phyloP scores from a whole-genome alignment of 2,888 invertebrate species.

The Acleris holmiana region DNA sequence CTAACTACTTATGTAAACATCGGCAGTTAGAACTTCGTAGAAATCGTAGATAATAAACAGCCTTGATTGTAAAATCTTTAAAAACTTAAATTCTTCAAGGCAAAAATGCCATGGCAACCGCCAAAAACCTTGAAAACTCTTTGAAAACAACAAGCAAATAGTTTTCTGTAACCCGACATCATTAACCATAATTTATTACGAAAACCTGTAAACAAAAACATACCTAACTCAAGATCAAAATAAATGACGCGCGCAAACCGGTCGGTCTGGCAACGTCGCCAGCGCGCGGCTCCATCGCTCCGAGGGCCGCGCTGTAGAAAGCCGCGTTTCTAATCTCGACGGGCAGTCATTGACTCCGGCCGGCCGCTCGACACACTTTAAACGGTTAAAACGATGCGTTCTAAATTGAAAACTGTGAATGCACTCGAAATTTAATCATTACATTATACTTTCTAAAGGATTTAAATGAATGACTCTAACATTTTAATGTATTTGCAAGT shows the following conservation, averaged over 20 bases:
- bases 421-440: conserved; percentile 27
- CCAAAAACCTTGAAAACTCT: not conserved
- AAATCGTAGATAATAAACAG: too few relatives aligned
- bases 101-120: not conserved
- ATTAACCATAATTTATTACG: conserved; percentile 15
- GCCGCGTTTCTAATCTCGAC: conserved; percentile 81
- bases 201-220: conserved; percentile 34
- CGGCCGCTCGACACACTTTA: conserved; percentile 48
- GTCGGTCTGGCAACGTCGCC: conserved; percentile 68
- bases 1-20: too few relatives aligned
- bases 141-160: not conserved
- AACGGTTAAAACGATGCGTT: conserved; percentile 36
- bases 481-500: too few relatives aligned
- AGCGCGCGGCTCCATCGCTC: conserved; percentile 52
- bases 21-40: too few relatives aligned
- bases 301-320: conserved; percentile 74
- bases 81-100: not conserved
- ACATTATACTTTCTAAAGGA: conserved; percentile 1
- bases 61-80: too few relatives aligned
- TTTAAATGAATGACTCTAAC: too few relatives aligned
- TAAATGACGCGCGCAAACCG: conserved; percentile 43
- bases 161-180: not conserved
- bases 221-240: conserved; percentile 40
- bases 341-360: conserved; percentile 79
- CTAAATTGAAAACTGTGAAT: conserved; percentile 37